Percentiles rank a stretch among this genome's conserved stretches.
phyloP scores from a whole-genome alignment of 2,113 vertebrate genomes.

The Trachemys scripta region DNA sequence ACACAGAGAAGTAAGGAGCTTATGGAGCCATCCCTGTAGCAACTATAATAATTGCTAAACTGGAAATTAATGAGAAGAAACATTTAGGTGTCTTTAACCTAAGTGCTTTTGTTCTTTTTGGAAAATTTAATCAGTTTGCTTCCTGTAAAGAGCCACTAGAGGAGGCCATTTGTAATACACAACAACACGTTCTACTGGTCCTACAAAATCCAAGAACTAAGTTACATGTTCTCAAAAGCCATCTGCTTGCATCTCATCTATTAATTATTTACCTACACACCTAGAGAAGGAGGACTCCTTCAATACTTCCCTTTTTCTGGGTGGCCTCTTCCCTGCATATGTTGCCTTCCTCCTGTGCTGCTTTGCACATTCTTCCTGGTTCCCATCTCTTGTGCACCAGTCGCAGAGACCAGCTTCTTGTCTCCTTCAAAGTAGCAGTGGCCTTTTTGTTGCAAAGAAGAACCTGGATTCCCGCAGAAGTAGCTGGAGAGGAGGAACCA shows the following conservation, averaged over 20 bases:
- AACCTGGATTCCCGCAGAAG: too few relatives aligned
- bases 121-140: neutral
- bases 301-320: too few relatives aligned
- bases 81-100: neutral
- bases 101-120: neutral
- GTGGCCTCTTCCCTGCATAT: too few relatives aligned
- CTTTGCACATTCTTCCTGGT: neutral
- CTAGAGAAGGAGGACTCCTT: too few relatives aligned
- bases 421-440: neutral
- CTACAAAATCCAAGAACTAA: neutral
- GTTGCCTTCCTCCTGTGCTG: neutral
- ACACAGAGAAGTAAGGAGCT: neutral
- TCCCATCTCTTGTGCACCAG: neutral
- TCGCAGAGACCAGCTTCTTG: neutral
- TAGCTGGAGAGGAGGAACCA: neutral
- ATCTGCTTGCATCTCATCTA: neutral
- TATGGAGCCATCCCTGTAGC: neutral
- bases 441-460: too few relatives aligned
- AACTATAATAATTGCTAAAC: neutral
- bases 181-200: accelerated
- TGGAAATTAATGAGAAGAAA: neutral
- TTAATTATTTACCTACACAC: neutral
- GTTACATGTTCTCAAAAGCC: accelerated
- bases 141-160: neutral
- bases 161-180: neutral